Evolutionary conservation across 2,797 vertebrate species (phyloP).

Genomic region (Rhadinocentrus ornatus): DNA sequence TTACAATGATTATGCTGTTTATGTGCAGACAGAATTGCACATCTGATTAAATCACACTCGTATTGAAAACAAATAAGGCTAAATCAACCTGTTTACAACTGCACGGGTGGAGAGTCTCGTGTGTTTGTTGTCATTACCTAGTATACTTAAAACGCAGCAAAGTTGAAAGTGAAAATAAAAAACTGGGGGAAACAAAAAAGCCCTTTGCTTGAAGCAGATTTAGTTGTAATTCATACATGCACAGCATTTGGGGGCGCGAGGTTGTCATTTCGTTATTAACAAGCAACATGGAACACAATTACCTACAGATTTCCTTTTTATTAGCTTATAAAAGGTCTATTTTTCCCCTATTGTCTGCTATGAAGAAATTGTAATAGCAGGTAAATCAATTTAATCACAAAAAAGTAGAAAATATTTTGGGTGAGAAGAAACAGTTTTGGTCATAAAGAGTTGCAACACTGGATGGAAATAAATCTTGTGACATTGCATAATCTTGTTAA

Average conservation of each 20-base stretch:
- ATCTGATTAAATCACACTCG: background rate
- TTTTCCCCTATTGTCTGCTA: background rate
- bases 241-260: background rate
- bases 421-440: too few species aligned
- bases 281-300: background rate
- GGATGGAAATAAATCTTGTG: too few species aligned
- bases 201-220: constrained; percentile 11
- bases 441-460: too few species aligned
- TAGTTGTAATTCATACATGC: background rate
- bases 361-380: too few species aligned
- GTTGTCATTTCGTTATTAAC: background rate
- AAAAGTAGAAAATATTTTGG: too few species aligned
- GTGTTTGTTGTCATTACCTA: background rate
- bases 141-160: background rate
- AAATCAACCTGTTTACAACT: background rate
- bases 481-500: too few species aligned
- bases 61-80: background rate
- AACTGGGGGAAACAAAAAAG: background rate
- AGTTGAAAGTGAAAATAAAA: background rate
- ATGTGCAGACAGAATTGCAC: background rate
- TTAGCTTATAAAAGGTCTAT: background rate
- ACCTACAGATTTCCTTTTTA: background rate
- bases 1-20: background rate
- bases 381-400: too few species aligned
- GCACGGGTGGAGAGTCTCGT: background rate